Base-by-base conservation (phyloP, 2,113 vertebrate species). In the Dinomys branickii region DNA sequence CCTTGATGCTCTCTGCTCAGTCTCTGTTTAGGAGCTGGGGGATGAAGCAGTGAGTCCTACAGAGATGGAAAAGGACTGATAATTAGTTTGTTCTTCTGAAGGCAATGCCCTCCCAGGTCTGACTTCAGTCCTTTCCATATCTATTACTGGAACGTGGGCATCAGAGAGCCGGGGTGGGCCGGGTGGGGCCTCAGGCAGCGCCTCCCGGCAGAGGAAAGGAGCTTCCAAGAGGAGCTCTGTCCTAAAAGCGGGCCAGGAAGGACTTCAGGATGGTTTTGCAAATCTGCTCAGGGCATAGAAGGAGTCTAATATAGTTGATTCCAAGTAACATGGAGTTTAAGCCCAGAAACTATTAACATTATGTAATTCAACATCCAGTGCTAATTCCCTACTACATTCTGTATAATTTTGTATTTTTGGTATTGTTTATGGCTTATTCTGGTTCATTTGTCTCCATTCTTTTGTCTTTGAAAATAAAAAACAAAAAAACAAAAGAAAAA, bases 21-120 rank as follows among this genome's bases (percentile, higher is more conserved):
- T 44, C 82, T n/a, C 71, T 35, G 52, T 24, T 7, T 67, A 2
- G 4, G 54, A 6, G 3, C 63, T 65, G 47, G 7, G 5, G 58
- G 26, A 81, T 0, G 1, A 69, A 56, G 50, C 56, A 54, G 11
- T 11, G 47, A 59, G 22, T 1, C 22, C 22, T 28, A 8, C 7
- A 10, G 35, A 65, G 83, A 52, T 6, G 12, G 56, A 71, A 30
- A 3, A 19, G 17, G 20, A 41, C 16, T 61, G 10, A 38, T 38
- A 35, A 17, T 86, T 4, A 20, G 38, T 52, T 47, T 7, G 47
- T 67, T n/a, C 52, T 59, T 28, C 61, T 33, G 38, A 41, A 33
- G 14, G 24, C 3, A 24, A 58, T 11, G 0, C 47, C 50, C 28
- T 0, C 0, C 1, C 2, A 14, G 1, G 38, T 33, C 67, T 44